Percentiles rank a stretch among this genome's conserved stretches.
Evolutionary conservation across 2,888 invertebrate genomes (phyloP).

Genomic region (Tachina lurida): DNA sequence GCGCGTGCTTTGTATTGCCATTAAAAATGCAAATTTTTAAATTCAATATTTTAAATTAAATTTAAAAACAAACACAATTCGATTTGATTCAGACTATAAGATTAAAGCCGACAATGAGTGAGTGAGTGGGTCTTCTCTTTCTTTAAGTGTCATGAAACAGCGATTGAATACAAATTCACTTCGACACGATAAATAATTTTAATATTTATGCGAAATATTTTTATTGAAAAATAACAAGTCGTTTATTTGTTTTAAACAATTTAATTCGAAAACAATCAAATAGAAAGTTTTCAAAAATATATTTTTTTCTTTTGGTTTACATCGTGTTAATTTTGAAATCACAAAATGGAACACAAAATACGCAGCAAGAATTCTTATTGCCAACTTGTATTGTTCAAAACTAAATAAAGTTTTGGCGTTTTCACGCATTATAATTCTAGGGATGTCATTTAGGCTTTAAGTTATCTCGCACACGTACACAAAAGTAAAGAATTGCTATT

Average conservation of each 20-base stretch:
- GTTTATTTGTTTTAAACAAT: not conserved
- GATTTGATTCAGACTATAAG: slow-evolving; percentile 31
- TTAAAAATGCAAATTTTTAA: slow-evolving; percentile 47
- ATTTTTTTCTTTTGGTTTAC: not conserved
- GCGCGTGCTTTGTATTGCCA: slow-evolving; percentile 1
- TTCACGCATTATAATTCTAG: too few relatives aligned
- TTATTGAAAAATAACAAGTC: not conserved
- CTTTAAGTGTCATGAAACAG: slow-evolving; percentile 15
- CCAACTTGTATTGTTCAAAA: not conserved
- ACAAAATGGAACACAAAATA: not conserved
- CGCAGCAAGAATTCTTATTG: not conserved
- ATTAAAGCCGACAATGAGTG: slow-evolving; percentile 7
- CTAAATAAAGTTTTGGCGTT: not conserved
- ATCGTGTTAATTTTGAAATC: not conserved
- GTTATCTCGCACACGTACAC: too few relatives aligned
- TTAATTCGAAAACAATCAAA: not conserved
- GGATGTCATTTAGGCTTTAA: too few relatives aligned
- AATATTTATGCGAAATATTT: not conserved
- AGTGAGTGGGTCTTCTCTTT: not conserved
- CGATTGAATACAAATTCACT: slow-evolving; percentile 29
- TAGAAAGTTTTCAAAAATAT: slow-evolving; percentile 6
- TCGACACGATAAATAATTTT: not conserved
- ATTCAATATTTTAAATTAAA: slow-evolving; percentile 30
- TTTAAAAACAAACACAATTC: not conserved
- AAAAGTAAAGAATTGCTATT: too few relatives aligned